Conservation (phyloP, 2,797 vertebrate species). For the Sebastolobus altivelis region DNA sequence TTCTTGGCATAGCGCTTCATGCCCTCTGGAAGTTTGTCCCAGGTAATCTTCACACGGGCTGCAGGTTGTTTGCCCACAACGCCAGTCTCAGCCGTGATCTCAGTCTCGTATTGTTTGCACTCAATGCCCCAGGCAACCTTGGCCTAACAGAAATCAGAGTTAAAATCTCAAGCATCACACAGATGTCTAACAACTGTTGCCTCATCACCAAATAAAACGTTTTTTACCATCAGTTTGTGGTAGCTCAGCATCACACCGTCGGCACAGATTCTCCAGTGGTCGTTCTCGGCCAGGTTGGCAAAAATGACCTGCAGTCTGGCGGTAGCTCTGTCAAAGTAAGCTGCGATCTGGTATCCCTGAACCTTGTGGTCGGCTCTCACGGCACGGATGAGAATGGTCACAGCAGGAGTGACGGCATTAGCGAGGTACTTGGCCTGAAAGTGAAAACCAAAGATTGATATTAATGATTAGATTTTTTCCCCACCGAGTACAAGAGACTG, state of each 20-base stretch:
- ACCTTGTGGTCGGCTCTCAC: conserved; percentile 78
- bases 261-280: conserved; percentile 88
- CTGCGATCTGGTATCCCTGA: conserved; percentile 86
- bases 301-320: conserved; percentile 84
- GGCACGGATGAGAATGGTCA: conserved; percentile 81
- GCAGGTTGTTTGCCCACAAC: conserved; percentile 82
- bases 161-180: not conserved
- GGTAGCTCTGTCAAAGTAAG: conserved; percentile 77
- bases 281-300: conserved; percentile 80
- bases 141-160: conserved; percentile 70
- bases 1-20: conserved; percentile 63
- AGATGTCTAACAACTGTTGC: not conserved
- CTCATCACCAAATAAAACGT: not conserved
- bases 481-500: not conserved
- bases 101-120: conserved; percentile 84
- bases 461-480: not conserved
- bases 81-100: conserved; percentile 84
- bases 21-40: conserved; percentile 82
- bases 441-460: conserved; percentile 28
- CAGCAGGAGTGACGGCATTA: conserved; percentile 70
- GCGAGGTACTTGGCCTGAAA: conserved; percentile 83
- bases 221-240: conserved; percentile 88
- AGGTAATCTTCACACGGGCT: conserved; percentile 81
- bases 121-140: conserved; percentile 86
- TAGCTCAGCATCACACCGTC: conserved; percentile 84